These are phyloP conservation scores for Spodoptera exigua DNA, from an alignment of 2,888 invertebrate genomes.

Conservation along the genomic window DNA sequence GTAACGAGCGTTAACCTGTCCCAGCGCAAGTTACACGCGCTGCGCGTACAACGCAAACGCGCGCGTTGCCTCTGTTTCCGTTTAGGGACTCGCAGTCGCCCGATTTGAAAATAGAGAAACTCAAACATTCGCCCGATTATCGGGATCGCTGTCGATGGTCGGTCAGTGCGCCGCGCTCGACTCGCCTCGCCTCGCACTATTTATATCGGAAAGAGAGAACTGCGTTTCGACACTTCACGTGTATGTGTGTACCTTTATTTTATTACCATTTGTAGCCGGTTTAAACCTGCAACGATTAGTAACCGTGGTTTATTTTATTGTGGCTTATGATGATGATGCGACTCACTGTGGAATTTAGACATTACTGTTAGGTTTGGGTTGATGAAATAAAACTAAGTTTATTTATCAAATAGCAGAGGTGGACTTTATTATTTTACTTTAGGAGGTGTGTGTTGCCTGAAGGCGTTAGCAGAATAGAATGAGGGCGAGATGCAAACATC, in stretches of 20 bases:
- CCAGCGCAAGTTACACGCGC: constrained; percentile 54
- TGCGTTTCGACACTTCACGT: constrained; percentile 84
- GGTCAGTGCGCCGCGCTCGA: constrained; percentile 82
- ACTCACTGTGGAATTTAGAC: constrained; percentile 67
- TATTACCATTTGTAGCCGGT: constrained; percentile 88
- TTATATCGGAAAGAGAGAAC: constrained; percentile 86
- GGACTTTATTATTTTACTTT: no score
- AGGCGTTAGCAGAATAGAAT: no score
- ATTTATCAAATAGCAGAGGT: no score
- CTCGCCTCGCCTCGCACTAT: constrained; percentile 84
- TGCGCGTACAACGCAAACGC: constrained; percentile 70
- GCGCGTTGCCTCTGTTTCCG: constrained; percentile 65
- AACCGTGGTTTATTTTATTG: constrained; percentile 81
- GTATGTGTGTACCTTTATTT: constrained; percentile 84
- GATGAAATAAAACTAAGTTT: no score
- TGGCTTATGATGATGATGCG: constrained; percentile 79
- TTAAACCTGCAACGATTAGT: constrained; percentile 85
- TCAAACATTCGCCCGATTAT: constrained; percentile 86
- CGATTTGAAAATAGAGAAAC: constrained; percentile 89
- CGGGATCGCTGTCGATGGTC: constrained; percentile 87
- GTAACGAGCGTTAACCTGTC: constrained; percentile 68
- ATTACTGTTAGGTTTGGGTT: no score
- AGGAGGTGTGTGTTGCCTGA: no score
- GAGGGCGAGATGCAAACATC: no score
- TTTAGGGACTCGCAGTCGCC: constrained; percentile 70